Percentiles rank a stretch among this genome's conserved stretches.
Conservation (phyloP, 2,797 vertebrate species). For the Heliangelus exortis region DNA sequence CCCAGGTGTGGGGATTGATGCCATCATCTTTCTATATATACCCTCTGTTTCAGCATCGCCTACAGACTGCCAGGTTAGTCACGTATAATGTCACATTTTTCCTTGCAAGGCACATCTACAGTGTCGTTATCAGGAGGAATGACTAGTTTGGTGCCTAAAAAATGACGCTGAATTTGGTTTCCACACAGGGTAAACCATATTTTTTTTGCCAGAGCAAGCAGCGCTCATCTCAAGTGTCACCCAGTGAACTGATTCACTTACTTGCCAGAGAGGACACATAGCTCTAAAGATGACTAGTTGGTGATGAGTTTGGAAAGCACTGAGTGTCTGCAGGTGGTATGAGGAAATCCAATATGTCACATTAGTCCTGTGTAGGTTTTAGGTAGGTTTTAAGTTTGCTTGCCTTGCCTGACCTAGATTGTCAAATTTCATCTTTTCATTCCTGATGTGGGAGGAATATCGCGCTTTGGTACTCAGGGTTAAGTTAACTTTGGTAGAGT, state of each 20-base stretch:
- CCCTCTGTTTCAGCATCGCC: accelerated
- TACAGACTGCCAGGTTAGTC: not conserved
- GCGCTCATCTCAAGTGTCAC: not conserved
- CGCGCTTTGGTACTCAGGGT: not conserved
- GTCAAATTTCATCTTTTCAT: not conserved
- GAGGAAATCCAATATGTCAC: not conserved
- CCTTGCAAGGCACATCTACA: not conserved
- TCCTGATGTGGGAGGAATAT: not conserved
- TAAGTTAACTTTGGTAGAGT: not conserved
- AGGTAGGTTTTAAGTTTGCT: not conserved
- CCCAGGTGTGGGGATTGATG: not conserved
- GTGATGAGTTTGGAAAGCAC: not conserved
- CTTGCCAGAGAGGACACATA: not conserved
- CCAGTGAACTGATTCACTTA: not conserved
- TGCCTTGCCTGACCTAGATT: not conserved
- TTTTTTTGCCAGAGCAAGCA: not conserved
- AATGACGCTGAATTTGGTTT: not conserved
- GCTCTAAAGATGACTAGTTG: slow-evolving; percentile 3
- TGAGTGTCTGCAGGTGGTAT: slow-evolving; percentile 9
- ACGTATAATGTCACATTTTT: not conserved
- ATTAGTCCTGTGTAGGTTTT: not conserved
- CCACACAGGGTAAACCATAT: not conserved
- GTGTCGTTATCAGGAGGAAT: not conserved
- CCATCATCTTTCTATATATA: not conserved
- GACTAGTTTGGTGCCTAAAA: not conserved